Base-by-base conservation (phyloP, 2,888 invertebrate genomes). In the Crioceris asparagi region DNA sequence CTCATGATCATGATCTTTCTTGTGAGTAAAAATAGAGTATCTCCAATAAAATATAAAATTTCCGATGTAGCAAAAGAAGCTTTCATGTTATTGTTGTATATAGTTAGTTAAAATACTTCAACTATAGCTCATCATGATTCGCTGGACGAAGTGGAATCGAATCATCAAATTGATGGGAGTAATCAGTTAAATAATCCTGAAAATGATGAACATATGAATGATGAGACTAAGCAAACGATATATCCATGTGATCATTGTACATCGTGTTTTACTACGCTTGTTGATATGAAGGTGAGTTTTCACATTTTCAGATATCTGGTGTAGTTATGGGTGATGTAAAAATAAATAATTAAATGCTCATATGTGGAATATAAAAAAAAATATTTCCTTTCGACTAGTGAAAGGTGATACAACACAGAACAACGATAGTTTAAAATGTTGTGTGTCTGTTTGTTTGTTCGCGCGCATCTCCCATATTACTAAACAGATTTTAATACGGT, bases 191-290 rank as follows among this genome's bases (percentile, higher is more conserved):
- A 17, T 19, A 16, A 35, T 40, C 21, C 36, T 4, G 38, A 39
- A 25, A 18, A 11, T 19, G 38, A 35, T 29, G 35, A 43, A 17
- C 10, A 11, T 14, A 32, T 38, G 26, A 39, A 39, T 43, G 63
- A 65, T 48, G 65, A 65, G 42, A 64, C 64, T 3, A 55, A 59
- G 32, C 61, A 62, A 48, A 59, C 61, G 3, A 52, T 64, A 36
- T 64, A 56, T 49, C 54, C 63, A 4, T 66, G 66, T 48, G 60
- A 61, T 40, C 53, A 62, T 39, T 66, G 66, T 49, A 59, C 57
- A 3, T 46, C 52, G 36, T 61, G 61, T 48, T 67, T 65, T 46
- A 60, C 58, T 5, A 56, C 54, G 31, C 41, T 54, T 17, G 41
- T 44, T 14, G 65, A 64, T 49, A 50, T 66, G 45, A 63, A 60